Percentiles rank a stretch among this genome's conserved stretches.
These are phyloP conservation scores for Spodoptera frugiperda DNA, from an alignment of 1,140 invertebrate genomes.

Conservation along the genomic window DNA sequence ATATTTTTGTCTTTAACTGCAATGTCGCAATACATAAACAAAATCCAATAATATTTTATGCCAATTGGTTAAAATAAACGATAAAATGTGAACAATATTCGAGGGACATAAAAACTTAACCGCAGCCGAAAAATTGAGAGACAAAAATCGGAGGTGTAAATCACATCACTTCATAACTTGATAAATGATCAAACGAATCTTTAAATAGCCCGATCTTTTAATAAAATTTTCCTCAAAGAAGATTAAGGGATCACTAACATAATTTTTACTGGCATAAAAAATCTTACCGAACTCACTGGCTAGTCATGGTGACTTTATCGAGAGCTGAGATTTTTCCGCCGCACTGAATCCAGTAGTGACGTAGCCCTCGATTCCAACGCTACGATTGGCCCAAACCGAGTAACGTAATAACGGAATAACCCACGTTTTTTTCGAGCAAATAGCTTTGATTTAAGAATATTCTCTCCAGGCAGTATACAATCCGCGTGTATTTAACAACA, in stretches of 20 bases:
- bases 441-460: slow-evolving; percentile 29
- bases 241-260: slow-evolving; percentile 9
- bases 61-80: too few relatives aligned
- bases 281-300: slow-evolving; percentile 2
- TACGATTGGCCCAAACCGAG: slow-evolving; percentile 4
- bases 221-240: slow-evolving; percentile 11
- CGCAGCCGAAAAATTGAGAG: too few relatives aligned
- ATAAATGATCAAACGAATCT: background rate
- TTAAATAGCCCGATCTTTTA: background rate
- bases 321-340: slow-evolving; percentile 21
- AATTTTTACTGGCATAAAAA: slow-evolving; percentile 29
- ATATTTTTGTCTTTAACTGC: too few relatives aligned
- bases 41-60: too few relatives aligned
- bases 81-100: too few relatives aligned
- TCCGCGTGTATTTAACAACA: slow-evolving; percentile 23
- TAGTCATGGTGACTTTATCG: slow-evolving; percentile 40
- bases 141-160: background rate
- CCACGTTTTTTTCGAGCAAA: slow-evolving; percentile 18
- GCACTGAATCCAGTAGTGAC: slow-evolving; percentile 30
- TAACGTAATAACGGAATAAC: slow-evolving; percentile 26
- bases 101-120: too few relatives aligned
- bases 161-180: background rate
- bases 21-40: too few relatives aligned
- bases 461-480: background rate
- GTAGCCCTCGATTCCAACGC: slow-evolving; percentile 33